phyloP scores from a whole-genome alignment of 53 echinoderm and acorn worm genomes.

The Echinometra lucunter region DNA sequence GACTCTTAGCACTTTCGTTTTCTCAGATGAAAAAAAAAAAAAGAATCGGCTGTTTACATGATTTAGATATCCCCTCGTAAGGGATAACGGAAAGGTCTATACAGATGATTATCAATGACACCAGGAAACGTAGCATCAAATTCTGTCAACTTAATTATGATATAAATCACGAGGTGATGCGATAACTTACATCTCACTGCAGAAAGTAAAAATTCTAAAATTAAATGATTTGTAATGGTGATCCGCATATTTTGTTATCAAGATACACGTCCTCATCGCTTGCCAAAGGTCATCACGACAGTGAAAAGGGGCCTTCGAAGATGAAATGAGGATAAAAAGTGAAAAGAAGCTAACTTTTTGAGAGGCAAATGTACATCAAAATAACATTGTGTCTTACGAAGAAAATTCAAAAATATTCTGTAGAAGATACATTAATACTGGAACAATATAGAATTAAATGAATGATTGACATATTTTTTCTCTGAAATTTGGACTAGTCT shows the following conservation, averaged over 20 bases:
- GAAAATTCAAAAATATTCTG: background rate
- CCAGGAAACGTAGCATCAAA: background rate
- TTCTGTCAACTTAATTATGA: background rate
- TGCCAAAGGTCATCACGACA: background rate
- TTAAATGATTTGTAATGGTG: background rate
- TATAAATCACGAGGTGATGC: background rate
- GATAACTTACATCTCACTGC: background rate
- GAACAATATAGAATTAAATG: too few species aligned
- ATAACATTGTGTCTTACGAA: background rate
- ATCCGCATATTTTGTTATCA: background rate
- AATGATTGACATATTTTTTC: background rate
- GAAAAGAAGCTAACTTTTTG: background rate
- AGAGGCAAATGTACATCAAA: background rate
- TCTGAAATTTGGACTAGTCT: background rate
- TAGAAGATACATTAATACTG: background rate
- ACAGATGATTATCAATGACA: background rate
- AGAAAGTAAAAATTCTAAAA: background rate
- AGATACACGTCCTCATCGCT: background rate
- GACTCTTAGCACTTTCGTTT: background rate
- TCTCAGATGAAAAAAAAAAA: too few species aligned
- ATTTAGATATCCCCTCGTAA: background rate
- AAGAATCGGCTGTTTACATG: too few species aligned
- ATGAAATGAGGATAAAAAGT: background rate
- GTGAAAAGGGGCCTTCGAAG: background rate
- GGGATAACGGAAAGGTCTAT: background rate